Conservation (phyloP, 2,797 vertebrate species). For the Cynodonichthys magdalenae region DNA sequence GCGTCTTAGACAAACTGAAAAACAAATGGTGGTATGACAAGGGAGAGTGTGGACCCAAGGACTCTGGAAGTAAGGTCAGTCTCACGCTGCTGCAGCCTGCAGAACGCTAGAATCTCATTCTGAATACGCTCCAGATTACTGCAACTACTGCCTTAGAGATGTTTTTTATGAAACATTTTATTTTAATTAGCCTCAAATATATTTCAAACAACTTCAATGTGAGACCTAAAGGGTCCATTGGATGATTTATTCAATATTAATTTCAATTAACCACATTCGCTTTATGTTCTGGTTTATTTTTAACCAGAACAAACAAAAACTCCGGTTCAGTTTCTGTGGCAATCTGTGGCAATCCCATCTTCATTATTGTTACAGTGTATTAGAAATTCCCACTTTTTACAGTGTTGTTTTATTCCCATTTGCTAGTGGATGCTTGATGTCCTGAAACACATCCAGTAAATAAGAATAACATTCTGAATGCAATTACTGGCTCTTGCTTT, state of each 20-base stretch:
- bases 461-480: constrained; percentile 12
- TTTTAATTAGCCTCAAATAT: constrained; percentile 33
- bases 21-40: constrained; percentile 99
- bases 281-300: constrained; percentile 15
- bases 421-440: constrained; percentile 17
- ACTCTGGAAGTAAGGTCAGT: constrained; percentile 99
- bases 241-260: neutral
- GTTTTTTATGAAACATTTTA: constrained; percentile 24
- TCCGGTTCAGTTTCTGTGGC: constrained; percentile 61
- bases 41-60: constrained; percentile 99
- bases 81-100: constrained; percentile 77
- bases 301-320: constrained; percentile 23
- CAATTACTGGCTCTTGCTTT: constrained; percentile 3
- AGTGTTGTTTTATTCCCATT: constrained; percentile 42
- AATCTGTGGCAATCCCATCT: constrained; percentile 65
- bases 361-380: constrained; percentile 32
- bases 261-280: constrained; percentile 32
- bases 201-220: constrained; percentile 29
- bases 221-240: constrained; percentile 20
- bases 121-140: constrained; percentile 74
- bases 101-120: constrained; percentile 74
- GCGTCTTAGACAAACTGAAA: constrained; percentile 99
- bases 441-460: constrained; percentile 20
- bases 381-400: constrained; percentile 40
- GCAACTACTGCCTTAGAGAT: constrained; percentile 63